Base-by-base conservation (phyloP, 2,113 vertebrate species). In the Mionectes macconnelli region DNA sequence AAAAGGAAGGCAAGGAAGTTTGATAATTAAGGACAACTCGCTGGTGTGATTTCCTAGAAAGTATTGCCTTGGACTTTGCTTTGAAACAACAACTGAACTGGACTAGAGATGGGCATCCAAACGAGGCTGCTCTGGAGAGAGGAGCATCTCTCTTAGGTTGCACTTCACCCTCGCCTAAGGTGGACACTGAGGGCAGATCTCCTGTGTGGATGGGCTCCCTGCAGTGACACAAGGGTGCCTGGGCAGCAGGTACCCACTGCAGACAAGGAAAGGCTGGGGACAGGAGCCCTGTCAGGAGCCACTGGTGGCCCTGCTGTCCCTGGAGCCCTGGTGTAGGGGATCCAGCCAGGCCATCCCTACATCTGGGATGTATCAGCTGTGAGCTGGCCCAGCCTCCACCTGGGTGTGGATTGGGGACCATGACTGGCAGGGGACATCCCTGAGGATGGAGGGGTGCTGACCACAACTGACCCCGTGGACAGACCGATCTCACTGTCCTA, bases 381-480 rank as follows among this genome's bases (percentile, higher is more conserved):
- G 35, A 79, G 39, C 8, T 70, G 39, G 10, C 35, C 37, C 35
- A n/a, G 11, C 3, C 5, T 25, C 10, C 23, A 11, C 6, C 22
- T 15, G 7, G 8, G 12, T 11, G 52, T 37, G 70, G 33, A 4
- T 0, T 8, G 19, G 42, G 15, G 31, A 19, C 33, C 0, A 0
- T 5, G 69, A 52, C n/a, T 21, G 19, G 6, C 55, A 37, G 20
- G 39, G 63, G 24, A 28, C 66, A 57, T 10, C 27, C 49, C 69
- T 1, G 6, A 31, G 62, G 44, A 52, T 55, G 52, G 52, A 59
- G 35, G 9, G 45, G 21, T 53, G 50, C 24, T 91, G 68, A 9
- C 23, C 52, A 53, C 6, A 11, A 1, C 28, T 28, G 42, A 42
- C 50, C 11, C 42, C 59, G 52, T 0, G 24, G n/a, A 5, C 28